Conservation (phyloP, 2,888 invertebrate species). For the Philereme transversata region DNA sequence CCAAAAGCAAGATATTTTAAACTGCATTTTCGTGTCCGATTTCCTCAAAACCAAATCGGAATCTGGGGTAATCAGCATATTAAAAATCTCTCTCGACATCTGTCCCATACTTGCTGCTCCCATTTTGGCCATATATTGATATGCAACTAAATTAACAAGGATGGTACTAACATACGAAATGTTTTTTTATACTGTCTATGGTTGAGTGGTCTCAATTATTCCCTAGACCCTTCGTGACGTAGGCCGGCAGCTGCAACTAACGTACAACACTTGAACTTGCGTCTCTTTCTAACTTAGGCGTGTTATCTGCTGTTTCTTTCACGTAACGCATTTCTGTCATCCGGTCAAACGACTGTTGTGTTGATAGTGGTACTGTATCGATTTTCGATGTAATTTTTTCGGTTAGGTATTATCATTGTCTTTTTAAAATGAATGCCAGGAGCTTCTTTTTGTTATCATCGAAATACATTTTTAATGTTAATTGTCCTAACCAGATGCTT, state of each 20-base stretch:
- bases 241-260: slow-evolving; percentile 78
- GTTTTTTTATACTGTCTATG: slow-evolving; percentile 60
- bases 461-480: slow-evolving; percentile 3
- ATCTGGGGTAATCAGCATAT: slow-evolving; percentile 37
- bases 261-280: slow-evolving; percentile 60
- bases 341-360: slow-evolving; percentile 65
- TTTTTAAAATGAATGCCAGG: slow-evolving; percentile 1
- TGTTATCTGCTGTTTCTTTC: slow-evolving; percentile 51
- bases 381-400: slow-evolving; percentile 50
- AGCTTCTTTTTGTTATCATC: no score
- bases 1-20: slow-evolving; percentile 10
- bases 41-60: slow-evolving; percentile 21
- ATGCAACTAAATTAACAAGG: slow-evolving; percentile 39
- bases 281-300: slow-evolving; percentile 57
- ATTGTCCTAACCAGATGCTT: background rate
- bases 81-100: slow-evolving; percentile 27
- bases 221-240: slow-evolving; percentile 77
- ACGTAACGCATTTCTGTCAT: slow-evolving; percentile 67
- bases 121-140: slow-evolving; percentile 18
- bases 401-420: slow-evolving; percentile 33
- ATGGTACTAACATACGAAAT: slow-evolving; percentile 53
- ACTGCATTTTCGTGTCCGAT: slow-evolving; percentile 29
- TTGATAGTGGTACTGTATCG: slow-evolving; percentile 63
- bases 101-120: slow-evolving; percentile 21
- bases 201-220: slow-evolving; percentile 71